Evolutionary conservation across 1,140 invertebrate genomes (phyloP).

Genomic region (Lineus longissimus): DNA sequence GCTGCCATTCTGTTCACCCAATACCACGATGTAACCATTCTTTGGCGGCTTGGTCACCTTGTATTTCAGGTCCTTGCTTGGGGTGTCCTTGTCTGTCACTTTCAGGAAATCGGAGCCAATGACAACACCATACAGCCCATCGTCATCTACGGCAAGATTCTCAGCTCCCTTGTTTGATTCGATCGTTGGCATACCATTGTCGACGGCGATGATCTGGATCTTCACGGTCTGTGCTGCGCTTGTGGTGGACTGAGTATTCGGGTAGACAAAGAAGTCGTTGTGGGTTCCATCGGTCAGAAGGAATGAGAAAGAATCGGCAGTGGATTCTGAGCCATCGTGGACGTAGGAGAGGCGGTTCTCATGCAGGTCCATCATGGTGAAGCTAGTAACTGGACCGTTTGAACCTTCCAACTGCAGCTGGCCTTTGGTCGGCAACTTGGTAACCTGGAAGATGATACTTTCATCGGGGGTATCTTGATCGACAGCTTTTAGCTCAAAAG

Average conservation of each 20-base stretch:
- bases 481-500: slow-evolving; percentile 52
- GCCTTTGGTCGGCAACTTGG: slow-evolving; percentile 49
- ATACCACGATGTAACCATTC: slow-evolving; percentile 46
- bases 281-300: slow-evolving; percentile 52
- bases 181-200: slow-evolving; percentile 47
- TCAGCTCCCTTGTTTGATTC: slow-evolving; percentile 42
- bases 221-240: slow-evolving; percentile 41
- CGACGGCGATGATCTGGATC: slow-evolving; percentile 50
- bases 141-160: slow-evolving; percentile 28
- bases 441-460: slow-evolving; percentile 45
- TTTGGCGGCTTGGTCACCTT: slow-evolving; percentile 39
- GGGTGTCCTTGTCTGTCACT: slow-evolving; percentile 50
- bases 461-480: slow-evolving; percentile 50
- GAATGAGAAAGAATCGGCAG: slow-evolving; percentile 49
- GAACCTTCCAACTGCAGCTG: slow-evolving; percentile 43
- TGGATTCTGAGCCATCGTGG: slow-evolving; percentile 53
- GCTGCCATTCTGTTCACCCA: slow-evolving; percentile 26
- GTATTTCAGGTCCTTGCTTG: slow-evolving; percentile 34
- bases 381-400: slow-evolving; percentile 32
- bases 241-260: slow-evolving; percentile 35
- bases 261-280: slow-evolving; percentile 48
- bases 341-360: slow-evolving; percentile 50
- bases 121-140: slow-evolving; percentile 30
- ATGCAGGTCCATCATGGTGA: slow-evolving; percentile 48
- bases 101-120: slow-evolving; percentile 38